A percentile compares a stretch with the other conserved stretches of the same genome.
These are phyloP conservation scores for Clivina fossor DNA, from an alignment of 2,888 invertebrate genomes.

Conservation along the genomic window DNA sequence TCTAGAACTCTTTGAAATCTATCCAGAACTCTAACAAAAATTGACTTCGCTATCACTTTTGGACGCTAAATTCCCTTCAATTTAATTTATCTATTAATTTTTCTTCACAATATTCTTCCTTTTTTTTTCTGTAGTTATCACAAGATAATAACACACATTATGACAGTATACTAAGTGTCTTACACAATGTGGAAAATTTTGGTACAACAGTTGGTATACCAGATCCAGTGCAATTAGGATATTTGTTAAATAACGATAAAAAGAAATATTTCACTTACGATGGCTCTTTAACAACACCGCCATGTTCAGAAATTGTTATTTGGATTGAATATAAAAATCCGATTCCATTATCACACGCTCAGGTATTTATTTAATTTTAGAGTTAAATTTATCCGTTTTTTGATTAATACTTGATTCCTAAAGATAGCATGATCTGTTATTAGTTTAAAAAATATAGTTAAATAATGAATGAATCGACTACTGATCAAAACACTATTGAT, in stretches of 20 bases:
- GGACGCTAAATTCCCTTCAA: not conserved
- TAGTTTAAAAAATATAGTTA: no score
- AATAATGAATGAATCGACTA: no score
- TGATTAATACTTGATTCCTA: no score
- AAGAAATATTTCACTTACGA: conserved; percentile 78
- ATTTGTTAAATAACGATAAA: conserved; percentile 59
- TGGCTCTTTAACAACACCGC: conserved; percentile 86
- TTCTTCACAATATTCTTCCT: conserved; percentile 7
- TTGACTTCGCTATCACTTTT: no score
- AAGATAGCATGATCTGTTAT: no score
- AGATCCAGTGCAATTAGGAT: conserved; percentile 57
- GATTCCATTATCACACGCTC: conserved; percentile 65
- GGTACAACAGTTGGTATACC: conserved; percentile 56
- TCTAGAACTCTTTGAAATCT: no score
- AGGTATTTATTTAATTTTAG: conserved; percentile 52
- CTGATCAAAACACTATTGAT: no score
- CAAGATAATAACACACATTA: conserved; percentile 54
- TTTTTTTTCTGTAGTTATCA: conserved; percentile 26
- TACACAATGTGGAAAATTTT: conserved; percentile 60
- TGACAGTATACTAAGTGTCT: conserved; percentile 59
- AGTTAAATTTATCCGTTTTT: conserved; percentile 4
- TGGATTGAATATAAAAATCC: conserved; percentile 83
- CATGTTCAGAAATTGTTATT: conserved; percentile 80
- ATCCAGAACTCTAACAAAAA: no score
- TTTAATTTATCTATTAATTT: conserved; percentile 29